Evolutionary conservation across 2,888 invertebrate species (phyloP), one percentile per base, ranked within the genome.

Genomic region (Mellilla xanthometata): DNA sequence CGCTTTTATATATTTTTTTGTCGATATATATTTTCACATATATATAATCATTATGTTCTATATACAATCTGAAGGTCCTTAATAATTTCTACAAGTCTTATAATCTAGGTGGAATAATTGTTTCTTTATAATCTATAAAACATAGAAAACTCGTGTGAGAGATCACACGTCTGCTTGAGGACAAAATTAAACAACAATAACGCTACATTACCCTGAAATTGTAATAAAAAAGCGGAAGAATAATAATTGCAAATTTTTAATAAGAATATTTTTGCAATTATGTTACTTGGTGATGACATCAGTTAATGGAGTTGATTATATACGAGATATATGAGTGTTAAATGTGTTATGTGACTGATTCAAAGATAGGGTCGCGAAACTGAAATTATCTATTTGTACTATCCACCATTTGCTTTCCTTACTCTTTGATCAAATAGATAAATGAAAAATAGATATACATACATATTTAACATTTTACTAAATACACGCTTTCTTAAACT

Each of bases 11-110:
- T 58, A 68, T 68, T 77, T 80, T 81, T 82, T 82, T 74, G 69
- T 65, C 39, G 64, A 80, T 79, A 82, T 81, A 81, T 81, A 80
- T 74, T 73, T 71, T 73, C 64, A 79, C 77, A 79, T 81, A 77
- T 78, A 79, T 81, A 77, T 76, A 78, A 76, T 78, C 72, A 80
- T 82, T 73, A 83, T 81, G 78, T 68, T 63, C 81, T 84, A 85
- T 87, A 72, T 87, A 87, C 87, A 87, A 76, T 77, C 82, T 74
- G 73, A 81, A 78, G 68, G 75, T 82, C 72, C 83, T 82, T 81
- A 83, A 42, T 58, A 72, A 68, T 67, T 79, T 74, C 76, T 81
- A 85, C 76, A 77, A 80, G 81, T 80, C 87, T 86, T 88, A 86
- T 60, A 50, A 69, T 42, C 84, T 88, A 87, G 72, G 80, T 87